Evolutionary conservation across 2,888 invertebrate species (phyloP).

Genomic region (Lathronympha strigana): DNA sequence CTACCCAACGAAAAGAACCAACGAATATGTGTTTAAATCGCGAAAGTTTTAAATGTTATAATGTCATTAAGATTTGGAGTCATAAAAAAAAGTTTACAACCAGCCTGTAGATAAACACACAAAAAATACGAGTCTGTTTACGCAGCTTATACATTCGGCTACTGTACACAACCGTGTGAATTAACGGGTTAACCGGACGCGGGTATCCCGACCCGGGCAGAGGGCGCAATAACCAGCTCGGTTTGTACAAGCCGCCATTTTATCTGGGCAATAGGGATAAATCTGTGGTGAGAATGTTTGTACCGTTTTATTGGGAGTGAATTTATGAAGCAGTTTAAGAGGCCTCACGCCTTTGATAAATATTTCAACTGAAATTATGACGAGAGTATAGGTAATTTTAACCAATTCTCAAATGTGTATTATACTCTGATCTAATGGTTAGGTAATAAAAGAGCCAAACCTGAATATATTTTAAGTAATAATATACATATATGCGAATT

Average conservation of each 20-base stretch:
- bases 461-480: too few species aligned
- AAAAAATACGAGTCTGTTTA: neutral
- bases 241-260: constrained; percentile 14
- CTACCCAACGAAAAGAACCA: too few species aligned
- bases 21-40: too few species aligned
- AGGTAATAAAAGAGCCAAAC: too few species aligned
- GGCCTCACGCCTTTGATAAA: neutral
- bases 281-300: constrained; percentile 3
- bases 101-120: neutral
- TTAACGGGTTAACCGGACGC: constrained; percentile 8
- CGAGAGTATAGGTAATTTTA: too few species aligned
- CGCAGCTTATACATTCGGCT: neutral
- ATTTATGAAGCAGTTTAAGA: neutral
- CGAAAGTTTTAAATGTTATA: too few species aligned
- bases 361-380: too few species aligned
- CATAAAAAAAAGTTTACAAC: neutral
- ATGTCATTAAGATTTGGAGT: too few species aligned
- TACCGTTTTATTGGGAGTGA: neutral
- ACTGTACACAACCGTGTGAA: neutral
- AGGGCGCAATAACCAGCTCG: constrained; percentile 7
- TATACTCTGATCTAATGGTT: too few species aligned
- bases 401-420: too few species aligned
- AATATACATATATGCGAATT: too few species aligned
- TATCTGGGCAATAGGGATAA: neutral
- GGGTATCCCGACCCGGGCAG: constrained; percentile 12